Evolutionary conservation across 2,797 vertebrate species (phyloP), one percentile per base, ranked within the genome.

Genomic region (Serranus cabrilla): DNA sequence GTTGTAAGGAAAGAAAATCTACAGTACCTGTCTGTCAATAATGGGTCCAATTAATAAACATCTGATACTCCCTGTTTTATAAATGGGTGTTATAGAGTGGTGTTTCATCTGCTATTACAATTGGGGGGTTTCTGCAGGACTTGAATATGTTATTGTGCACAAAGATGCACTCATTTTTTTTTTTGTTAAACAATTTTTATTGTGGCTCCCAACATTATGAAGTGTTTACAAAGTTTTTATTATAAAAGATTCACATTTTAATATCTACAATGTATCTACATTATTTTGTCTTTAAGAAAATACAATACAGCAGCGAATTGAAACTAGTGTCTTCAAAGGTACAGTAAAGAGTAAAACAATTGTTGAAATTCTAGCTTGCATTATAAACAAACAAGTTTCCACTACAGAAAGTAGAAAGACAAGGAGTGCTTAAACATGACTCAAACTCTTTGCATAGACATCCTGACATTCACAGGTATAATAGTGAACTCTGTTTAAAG

Each of bases 391-490:
- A 83, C 23, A 51, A 27, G 21, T 63, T 74, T 45, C 8, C 11
- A 76, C 40, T 76, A 78, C 21, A 57, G 31, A 42, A 81, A 37
- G 23, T 31, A 62, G 16, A 72, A 69, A 64, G 34, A 67, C 17
- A 46, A 1, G 1, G 18, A 61, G 43, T 57, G 50, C 39, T 74
- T 39, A 18, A 62, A 81, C 47, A 66, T 61, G 27, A 81, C 54
- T 50, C 14, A 66, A 56, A 58, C 50, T 46, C 2, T 68, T 90
- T 93, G 90, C 92, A 94, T 92, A 92, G 83, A 50, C 13, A 72
- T 65, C 20, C 8, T 62, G 39, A 66, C 72, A 45, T 67, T 37
- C 52, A 34, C 25, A 67, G 20, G 7, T 52, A 23, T 8, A 13
- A 46, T 68, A 63, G 52, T 9, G 58, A 39, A 80, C 67, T 80